Conservation (phyloP, 1,140 invertebrate genomes). For the Drosophila yakuba region DNA sequence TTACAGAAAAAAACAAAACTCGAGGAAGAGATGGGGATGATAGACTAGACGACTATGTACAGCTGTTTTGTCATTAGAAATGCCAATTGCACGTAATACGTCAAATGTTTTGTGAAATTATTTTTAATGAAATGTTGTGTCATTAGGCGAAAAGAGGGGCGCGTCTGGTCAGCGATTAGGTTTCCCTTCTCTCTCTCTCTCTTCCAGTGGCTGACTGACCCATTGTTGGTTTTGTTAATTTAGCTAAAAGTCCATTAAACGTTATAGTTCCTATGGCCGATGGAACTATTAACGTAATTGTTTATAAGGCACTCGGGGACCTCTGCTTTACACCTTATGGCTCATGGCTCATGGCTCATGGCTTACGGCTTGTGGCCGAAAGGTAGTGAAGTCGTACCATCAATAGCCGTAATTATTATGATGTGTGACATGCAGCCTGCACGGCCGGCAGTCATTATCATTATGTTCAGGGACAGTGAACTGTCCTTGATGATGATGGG, state of each 20-base stretch:
- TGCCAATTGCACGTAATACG: conserved; percentile 80
- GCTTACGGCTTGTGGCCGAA: not conserved
- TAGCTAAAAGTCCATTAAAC: conserved; percentile 81
- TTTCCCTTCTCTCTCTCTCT: conserved; percentile 3
- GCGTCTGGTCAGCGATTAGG: conserved; percentile 66
- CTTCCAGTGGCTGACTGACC: not conserved
- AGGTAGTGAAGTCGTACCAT: conserved; percentile 19
- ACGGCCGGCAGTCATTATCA: conserved; percentile 59
- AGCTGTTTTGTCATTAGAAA: conserved; percentile 68
- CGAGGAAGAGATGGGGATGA: not conserved
- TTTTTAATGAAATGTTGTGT: conserved; percentile 83
- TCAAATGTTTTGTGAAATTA: conserved; percentile 80
- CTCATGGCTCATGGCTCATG: not conserved
- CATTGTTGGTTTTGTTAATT: conserved; percentile 73
- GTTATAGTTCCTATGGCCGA: conserved; percentile 66
- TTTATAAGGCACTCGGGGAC: conserved; percentile 40
- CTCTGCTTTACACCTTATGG: conserved; percentile 34
- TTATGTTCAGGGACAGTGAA: conserved; percentile 44
- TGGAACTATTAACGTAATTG: conserved; percentile 74
- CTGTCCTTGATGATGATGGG: conserved; percentile 49
- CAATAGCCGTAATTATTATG: conserved; percentile 66
- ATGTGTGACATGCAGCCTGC: conserved; percentile 67
- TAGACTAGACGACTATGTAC: conserved; percentile 1
- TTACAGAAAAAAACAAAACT: conserved; percentile 6
- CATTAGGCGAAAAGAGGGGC: conserved; percentile 70